A percentile compares a stretch with the other conserved stretches of the same genome.
Evolutionary conservation across 2,888 invertebrate species (phyloP).

Genomic region (Acleris holmiana): DNA sequence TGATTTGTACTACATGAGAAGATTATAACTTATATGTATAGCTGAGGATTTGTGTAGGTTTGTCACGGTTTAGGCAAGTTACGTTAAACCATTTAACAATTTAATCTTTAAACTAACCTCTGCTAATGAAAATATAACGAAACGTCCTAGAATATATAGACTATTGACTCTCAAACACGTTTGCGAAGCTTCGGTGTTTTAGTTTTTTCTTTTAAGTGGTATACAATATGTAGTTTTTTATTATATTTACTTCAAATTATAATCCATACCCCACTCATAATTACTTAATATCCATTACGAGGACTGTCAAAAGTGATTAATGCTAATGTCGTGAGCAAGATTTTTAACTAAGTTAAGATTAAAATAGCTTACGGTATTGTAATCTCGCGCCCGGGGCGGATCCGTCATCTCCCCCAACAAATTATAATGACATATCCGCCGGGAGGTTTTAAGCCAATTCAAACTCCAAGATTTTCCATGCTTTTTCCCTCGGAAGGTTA

Average conservation of each 20-base stretch:
- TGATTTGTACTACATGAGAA: no score
- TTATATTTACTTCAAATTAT: not conserved
- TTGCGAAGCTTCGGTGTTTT: not conserved
- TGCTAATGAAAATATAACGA: no score
- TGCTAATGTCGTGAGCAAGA: slow-evolving; percentile 81
- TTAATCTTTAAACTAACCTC: no score
- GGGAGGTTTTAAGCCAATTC: slow-evolving; percentile 81
- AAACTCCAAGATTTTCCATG: slow-evolving; percentile 70
- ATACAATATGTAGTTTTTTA: no score
- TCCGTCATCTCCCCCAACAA: slow-evolving; percentile 81
- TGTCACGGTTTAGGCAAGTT: no score
- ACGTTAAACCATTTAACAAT: no score
- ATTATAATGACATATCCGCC: slow-evolving; percentile 82
- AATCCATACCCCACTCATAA: slow-evolving; percentile 49
- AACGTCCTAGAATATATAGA: no score
- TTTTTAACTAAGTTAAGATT: slow-evolving; percentile 85
- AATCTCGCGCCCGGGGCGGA: slow-evolving; percentile 73
- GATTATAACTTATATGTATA: no score
- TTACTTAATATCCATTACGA: slow-evolving; percentile 78
- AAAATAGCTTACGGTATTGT: slow-evolving; percentile 83
- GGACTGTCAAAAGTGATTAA: slow-evolving; percentile 81
- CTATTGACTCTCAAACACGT: no score
- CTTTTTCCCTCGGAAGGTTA: slow-evolving; percentile 52
- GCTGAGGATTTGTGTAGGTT: no score
- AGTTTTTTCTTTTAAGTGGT: not conserved